Evolutionary conservation across 30 jellyfish, hydroid and myxozoan genomes (phyloP).

Genomic region (Pelagia noctiluca): DNA sequence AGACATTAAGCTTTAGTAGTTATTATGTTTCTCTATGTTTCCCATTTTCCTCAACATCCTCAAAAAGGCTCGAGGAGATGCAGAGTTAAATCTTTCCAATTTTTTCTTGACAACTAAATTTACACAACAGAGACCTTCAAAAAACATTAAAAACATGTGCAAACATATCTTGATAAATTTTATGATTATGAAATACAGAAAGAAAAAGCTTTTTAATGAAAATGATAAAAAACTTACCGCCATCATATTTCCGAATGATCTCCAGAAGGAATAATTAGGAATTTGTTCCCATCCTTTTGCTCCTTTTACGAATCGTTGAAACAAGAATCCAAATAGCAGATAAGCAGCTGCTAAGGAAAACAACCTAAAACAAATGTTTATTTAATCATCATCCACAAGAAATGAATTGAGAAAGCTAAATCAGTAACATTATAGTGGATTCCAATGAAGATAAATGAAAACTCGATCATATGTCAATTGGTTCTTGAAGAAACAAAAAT

Average conservation of each 20-base stretch:
- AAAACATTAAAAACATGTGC: not conserved
- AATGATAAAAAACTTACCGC: constrained; percentile 80
- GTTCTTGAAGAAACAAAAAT: too few species aligned
- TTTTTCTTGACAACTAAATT: too few species aligned
- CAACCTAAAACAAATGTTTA: constrained; percentile 39
- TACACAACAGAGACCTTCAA: too few species aligned
- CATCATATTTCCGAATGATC: constrained; percentile 83
- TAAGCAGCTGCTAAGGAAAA: constrained; percentile 75
- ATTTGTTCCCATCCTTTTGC: constrained; percentile 97
- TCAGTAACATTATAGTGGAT: not conserved
- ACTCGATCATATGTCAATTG: too few species aligned
- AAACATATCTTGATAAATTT: not conserved
- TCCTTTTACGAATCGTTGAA: constrained; percentile 80
- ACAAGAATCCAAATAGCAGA: constrained; percentile 83
- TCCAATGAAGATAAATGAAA: not conserved
- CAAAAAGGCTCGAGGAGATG: too few species aligned
- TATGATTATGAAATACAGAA: not conserved
- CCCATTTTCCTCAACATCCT: too few species aligned
- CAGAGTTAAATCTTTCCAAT: too few species aligned
- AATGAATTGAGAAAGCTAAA: not conserved
- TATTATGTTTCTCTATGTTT: too few species aligned
- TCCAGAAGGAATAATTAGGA: constrained; percentile 93
- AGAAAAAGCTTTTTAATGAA: not conserved
- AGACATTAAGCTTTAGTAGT: too few species aligned
- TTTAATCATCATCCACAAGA: not conserved